phyloP scores from a whole-genome alignment of 2,888 invertebrate species.

The Caenorhabditis sp. region DNA sequence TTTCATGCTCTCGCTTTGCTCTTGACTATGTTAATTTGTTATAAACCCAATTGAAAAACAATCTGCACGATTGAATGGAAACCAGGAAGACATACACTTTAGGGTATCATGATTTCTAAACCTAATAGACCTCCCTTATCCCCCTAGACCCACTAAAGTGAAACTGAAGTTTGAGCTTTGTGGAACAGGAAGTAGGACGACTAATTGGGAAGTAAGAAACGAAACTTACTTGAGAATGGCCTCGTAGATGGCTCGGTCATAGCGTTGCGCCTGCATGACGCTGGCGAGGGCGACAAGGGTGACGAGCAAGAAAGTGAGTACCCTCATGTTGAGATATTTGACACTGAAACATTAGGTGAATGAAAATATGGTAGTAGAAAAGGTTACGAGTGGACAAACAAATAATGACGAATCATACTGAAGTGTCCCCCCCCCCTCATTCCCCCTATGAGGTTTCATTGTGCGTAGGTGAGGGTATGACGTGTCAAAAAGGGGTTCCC shows the following conservation, averaged over 20 bases:
- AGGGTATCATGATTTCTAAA: constrained; percentile 16
- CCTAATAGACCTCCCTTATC: too few species aligned
- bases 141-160: too few species aligned
- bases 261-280: constrained; percentile 65
- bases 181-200: not conserved
- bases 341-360: constrained; percentile 54
- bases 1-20: constrained; percentile 13
- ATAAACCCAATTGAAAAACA: constrained; percentile 29
- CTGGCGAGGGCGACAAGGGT: constrained; percentile 62
- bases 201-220: constrained; percentile 2
- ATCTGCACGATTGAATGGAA: constrained; percentile 25
- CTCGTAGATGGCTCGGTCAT: constrained; percentile 70
- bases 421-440: too few species aligned
- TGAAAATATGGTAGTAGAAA: not conserved
- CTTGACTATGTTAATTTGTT: too few species aligned
- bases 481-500: constrained; percentile 17
- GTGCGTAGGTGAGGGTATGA: constrained; percentile 37
- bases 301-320: constrained; percentile 67
- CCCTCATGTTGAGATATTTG: constrained; percentile 71
- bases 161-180: not conserved
- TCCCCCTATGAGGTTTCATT: too few species aligned
- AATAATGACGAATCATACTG: constrained; percentile 50
- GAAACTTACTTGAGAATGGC: constrained; percentile 70
- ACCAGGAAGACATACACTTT: not conserved
- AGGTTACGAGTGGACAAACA: constrained; percentile 41